Evolutionary conservation across 2,797 vertebrate genomes (phyloP).

Genomic region (Capromys pilorides): DNA sequence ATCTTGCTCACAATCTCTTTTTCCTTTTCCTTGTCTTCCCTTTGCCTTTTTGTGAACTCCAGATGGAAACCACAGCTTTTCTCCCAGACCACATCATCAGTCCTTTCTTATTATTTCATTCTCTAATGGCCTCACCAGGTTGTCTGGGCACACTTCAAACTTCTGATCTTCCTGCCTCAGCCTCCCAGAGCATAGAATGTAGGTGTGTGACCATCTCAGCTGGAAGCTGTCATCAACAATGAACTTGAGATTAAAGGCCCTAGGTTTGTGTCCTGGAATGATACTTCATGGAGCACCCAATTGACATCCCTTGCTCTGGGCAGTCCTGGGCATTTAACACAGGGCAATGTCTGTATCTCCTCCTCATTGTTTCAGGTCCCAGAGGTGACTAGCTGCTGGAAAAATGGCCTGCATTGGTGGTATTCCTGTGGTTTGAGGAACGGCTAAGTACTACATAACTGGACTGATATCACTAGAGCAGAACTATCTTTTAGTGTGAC

Average conservation of each 20-base stretch:
- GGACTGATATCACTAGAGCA: no score
- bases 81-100: not conserved
- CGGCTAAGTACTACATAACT: not conserved
- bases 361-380: not conserved
- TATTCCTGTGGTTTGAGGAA: not conserved
- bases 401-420: not conserved
- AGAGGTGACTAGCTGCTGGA: not conserved
- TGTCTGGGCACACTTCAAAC: not conserved
- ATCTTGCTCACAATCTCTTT: not conserved
- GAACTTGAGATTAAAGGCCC: not conserved
- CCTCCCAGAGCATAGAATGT: not conserved
- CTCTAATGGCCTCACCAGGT: not conserved
- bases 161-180: not conserved
- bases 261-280: not conserved
- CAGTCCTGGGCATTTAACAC: not conserved
- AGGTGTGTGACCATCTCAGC: not conserved
- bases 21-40: not conserved
- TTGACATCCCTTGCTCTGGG: not conserved
- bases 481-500: not conserved
- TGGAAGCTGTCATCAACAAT: no score
- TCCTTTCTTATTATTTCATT: not conserved
- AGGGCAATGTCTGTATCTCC: not conserved
- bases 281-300: not conserved
- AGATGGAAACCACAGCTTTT: not conserved
- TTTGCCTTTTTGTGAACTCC: not conserved